Conservation (phyloP, 2,888 invertebrate species). For the Lasioglossum lativentre region DNA sequence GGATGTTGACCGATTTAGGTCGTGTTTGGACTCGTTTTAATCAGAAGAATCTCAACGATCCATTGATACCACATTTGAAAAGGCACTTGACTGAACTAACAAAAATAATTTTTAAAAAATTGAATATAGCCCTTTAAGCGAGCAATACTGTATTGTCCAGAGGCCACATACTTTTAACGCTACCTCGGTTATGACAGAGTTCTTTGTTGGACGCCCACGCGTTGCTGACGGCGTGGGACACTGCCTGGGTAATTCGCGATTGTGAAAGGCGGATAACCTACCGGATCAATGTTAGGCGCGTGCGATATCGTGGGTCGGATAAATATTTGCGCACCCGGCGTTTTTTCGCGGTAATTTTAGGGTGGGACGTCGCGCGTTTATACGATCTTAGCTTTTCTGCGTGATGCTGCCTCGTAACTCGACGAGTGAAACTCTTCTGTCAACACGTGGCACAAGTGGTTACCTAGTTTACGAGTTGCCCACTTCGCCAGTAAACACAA, state of each 20-base stretch:
- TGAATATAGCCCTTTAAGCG: too few relatives aligned
- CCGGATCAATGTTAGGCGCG: not conserved
- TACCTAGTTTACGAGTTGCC: slow-evolving; percentile 8
- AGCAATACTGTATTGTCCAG: not conserved
- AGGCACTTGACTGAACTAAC: too few relatives aligned
- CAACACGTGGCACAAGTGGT: slow-evolving; percentile 11
- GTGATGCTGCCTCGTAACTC: not conserved
- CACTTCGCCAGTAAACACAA: not conserved
- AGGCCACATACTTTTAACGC: not conserved
- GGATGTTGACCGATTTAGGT: too few relatives aligned
- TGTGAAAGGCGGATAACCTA: slow-evolving; percentile 7
- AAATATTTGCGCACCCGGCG: not conserved
- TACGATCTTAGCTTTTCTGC: not conserved
- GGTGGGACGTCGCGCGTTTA: not conserved
- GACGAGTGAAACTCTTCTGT: not conserved
- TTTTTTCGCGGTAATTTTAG: not conserved
- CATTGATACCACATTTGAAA: too few relatives aligned
- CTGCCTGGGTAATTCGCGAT: not conserved
- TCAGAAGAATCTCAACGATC: too few relatives aligned
- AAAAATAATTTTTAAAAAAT: too few relatives aligned
- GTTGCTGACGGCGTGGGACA: not conserved
- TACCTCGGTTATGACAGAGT: not conserved
- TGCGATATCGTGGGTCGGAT: not conserved
- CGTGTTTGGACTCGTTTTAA: too few relatives aligned
- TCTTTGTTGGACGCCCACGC: not conserved